These are phyloP conservation scores for Mellilla xanthometata DNA, from an alignment of 2,888 invertebrate genomes.

Conservation along the genomic window DNA sequence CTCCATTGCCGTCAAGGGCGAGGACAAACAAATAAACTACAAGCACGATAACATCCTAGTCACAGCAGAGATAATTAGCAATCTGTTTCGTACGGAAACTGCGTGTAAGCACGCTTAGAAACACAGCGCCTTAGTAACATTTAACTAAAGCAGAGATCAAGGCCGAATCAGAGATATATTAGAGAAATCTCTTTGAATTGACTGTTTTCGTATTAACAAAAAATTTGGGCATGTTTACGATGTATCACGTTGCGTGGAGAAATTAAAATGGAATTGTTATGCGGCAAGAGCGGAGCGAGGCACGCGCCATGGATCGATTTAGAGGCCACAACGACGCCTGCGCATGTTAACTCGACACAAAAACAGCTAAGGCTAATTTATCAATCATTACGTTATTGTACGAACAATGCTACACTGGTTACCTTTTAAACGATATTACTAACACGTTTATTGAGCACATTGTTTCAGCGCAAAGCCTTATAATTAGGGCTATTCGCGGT, in stretches of 20 bases:
- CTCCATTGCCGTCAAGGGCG: slow-evolving; percentile 52
- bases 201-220: slow-evolving; percentile 3
- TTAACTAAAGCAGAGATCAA: too few relatives aligned
- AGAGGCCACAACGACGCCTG: slow-evolving; percentile 47
- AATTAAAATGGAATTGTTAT: slow-evolving; percentile 56
- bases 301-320: slow-evolving; percentile 59
- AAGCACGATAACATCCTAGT: slow-evolving; percentile 19
- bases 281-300: slow-evolving; percentile 54
- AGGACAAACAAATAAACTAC: slow-evolving; percentile 40
- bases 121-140: too few relatives aligned
- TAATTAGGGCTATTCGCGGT: too few relatives aligned
- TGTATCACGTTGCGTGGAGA: slow-evolving; percentile 39
- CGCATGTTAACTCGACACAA: slow-evolving; percentile 36
- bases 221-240: slow-evolving; percentile 33
- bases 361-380: slow-evolving; percentile 22
- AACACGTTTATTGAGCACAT: slow-evolving; percentile 1
- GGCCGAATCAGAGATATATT: too few relatives aligned
- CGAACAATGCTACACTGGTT: slow-evolving; percentile 7
- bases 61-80: slow-evolving; percentile 1
- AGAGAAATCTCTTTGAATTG: too few relatives aligned
- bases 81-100: background rate
- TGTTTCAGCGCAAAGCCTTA: background rate
- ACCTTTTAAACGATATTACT: slow-evolving; percentile 6
- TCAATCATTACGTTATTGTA: slow-evolving; percentile 21
- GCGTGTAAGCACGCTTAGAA: too few relatives aligned